phyloP scores from a whole-genome alignment of 2,797 vertebrate genomes.

The Tokudaia muenninki region DNA sequence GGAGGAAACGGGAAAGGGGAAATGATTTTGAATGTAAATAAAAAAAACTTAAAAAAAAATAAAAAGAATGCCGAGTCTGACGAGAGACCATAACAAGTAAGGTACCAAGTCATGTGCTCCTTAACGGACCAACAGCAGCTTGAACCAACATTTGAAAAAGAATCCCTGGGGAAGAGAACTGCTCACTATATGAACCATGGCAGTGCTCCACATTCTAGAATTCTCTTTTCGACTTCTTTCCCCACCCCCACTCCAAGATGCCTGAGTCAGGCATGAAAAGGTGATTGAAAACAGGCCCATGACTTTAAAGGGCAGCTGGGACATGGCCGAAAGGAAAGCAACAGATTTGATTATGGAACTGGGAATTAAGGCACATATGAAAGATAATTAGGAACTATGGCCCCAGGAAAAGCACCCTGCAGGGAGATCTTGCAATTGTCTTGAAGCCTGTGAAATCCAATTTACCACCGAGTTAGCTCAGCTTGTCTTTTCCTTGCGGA shows the following conservation, averaged over 20 bases:
- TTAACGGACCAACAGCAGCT: background rate
- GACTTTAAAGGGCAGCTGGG: constrained; percentile 49
- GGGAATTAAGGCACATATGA: constrained; percentile 72
- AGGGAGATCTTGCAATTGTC: constrained; percentile 74
- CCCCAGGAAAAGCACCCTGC: constrained; percentile 75
- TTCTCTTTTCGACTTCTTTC: background rate
- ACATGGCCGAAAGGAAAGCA: background rate
- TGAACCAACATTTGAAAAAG: background rate
- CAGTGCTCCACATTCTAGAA: background rate
- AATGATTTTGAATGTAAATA: too few species aligned
- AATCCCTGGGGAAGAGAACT: background rate
- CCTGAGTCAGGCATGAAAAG: background rate
- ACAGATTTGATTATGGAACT: constrained; percentile 52
- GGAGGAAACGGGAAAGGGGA: too few species aligned
- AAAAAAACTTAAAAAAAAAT: too few species aligned
- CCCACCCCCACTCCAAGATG: background rate
- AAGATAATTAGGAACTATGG: constrained; percentile 77
- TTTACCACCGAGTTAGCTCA: constrained; percentile 65
- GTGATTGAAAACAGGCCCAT: background rate
- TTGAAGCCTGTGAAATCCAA: constrained; percentile 74
- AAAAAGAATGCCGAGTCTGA: background rate
- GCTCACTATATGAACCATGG: background rate
- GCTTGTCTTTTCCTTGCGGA: constrained; percentile 44
- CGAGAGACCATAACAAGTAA: background rate
- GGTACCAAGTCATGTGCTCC: background rate